phyloP scores from a whole-genome alignment of 2,888 invertebrate genomes.

The Drosophila melanosoma region DNA sequence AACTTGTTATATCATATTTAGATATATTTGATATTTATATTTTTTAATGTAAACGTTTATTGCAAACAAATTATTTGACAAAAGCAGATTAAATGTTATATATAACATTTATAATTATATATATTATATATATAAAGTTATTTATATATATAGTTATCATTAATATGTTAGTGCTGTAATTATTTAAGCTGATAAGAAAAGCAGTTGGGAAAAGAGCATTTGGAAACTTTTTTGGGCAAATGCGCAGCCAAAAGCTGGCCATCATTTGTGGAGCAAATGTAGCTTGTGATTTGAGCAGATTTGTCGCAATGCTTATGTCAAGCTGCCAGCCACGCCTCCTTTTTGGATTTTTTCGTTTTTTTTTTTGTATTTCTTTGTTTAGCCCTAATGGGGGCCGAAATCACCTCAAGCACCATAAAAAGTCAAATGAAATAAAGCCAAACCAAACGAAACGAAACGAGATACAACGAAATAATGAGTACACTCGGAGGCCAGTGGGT shows the following conservation, averaged over 20 bases:
- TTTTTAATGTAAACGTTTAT: neutral
- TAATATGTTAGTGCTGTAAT: neutral
- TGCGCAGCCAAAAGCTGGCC: conserved; percentile 57
- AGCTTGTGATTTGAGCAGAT: conserved; percentile 77
- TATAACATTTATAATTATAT: too few species aligned
- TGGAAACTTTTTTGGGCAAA: conserved; percentile 24
- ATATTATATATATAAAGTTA: too few species aligned
- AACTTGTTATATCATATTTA: neutral
- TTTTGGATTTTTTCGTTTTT: neutral
- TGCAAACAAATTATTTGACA: neutral
- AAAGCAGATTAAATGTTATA: neutral
- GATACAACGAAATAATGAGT: conserved; percentile 67
- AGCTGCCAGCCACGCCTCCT: conserved; percentile 37
- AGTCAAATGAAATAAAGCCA: conserved; percentile 71
- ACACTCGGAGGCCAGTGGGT: conserved; percentile 29
- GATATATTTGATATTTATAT: too few species aligned
- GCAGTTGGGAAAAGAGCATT: neutral
- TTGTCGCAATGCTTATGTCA: conserved; percentile 52
- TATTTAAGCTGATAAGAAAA: neutral
- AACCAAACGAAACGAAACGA: conserved; percentile 56
- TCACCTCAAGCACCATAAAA: conserved; percentile 80
- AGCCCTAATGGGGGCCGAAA: conserved; percentile 57
- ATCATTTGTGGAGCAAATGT: conserved; percentile 76
- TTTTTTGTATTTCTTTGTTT: neutral
- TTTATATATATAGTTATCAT: neutral